Conservation (phyloP, 2,113 vertebrate species). For the Todiramphus saurophagus region DNA sequence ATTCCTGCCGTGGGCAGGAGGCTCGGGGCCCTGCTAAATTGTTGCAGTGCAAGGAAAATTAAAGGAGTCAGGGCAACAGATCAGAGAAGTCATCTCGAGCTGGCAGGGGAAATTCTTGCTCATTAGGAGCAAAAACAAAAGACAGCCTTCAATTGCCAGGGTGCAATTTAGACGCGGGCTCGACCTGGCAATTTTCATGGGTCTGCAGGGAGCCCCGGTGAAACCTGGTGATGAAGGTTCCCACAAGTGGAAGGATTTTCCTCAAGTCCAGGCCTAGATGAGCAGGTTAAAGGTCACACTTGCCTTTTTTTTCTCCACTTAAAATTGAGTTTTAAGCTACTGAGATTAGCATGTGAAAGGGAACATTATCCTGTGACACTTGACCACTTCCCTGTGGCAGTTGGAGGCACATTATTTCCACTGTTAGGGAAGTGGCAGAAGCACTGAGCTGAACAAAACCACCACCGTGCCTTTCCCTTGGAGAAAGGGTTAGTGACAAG, state of each 20-base stretch:
- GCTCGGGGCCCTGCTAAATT: not conserved
- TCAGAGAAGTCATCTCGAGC: not conserved
- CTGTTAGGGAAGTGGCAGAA: not conserved
- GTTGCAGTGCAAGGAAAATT: not conserved
- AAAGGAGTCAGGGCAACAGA: conserved; percentile 13
- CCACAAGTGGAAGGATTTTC: not conserved
- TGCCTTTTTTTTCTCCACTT: not conserved
- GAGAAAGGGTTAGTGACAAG: not conserved
- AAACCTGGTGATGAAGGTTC: not conserved
- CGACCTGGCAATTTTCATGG: not conserved
- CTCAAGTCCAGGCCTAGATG: not conserved
- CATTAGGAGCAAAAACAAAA: conserved; percentile 19
- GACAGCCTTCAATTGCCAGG: not conserved
- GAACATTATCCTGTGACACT: not conserved
- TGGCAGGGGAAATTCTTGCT: conserved; percentile 19
- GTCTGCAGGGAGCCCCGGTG: not conserved
- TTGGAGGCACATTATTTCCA: not conserved
- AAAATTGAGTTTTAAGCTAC: not conserved
- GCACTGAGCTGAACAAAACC: not conserved
- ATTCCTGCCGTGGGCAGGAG: not conserved
- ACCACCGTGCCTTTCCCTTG: not conserved
- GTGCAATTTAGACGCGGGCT: conserved; percentile 9
- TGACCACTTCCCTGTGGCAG: not conserved
- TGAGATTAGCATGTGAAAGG: not conserved
- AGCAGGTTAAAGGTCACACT: not conserved